Conservation (phyloP, 1,140 invertebrate species). For the Carcinoscorpius rotundicauda region DNA sequence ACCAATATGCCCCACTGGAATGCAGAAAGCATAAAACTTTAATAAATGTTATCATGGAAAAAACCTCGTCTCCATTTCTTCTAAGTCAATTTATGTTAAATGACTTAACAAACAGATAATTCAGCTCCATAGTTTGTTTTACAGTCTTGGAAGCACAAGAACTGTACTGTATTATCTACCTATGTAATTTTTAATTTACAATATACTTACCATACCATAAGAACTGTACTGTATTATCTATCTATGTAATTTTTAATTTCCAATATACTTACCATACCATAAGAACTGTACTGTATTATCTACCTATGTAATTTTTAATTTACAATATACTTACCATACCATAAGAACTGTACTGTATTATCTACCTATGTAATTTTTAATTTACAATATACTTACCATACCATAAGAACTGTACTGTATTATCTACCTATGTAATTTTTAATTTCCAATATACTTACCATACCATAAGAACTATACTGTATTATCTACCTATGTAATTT, state of each 20-base stretch:
- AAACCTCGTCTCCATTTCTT: too few relatives aligned
- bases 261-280: conserved; percentile 80
- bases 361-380: background rate
- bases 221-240: too few relatives aligned
- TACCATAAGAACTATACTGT: conserved; percentile 86
- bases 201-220: conserved; percentile 86
- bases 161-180: too few relatives aligned
- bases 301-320: background rate
- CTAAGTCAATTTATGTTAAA: too few relatives aligned
- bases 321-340: conserved; percentile 69
- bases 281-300: too few relatives aligned
- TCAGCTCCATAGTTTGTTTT: too few relatives aligned
- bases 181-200: background rate
- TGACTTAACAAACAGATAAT: too few relatives aligned
- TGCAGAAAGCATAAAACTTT: too few relatives aligned
- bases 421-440: background rate
- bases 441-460: conserved; percentile 46
- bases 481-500: background rate
- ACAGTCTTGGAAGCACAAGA: too few relatives aligned
- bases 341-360: conserved; percentile 39
- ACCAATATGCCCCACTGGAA: too few relatives aligned
- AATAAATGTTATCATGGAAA: too few relatives aligned
- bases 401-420: conserved; percentile 60
- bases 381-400: conserved; percentile 57
- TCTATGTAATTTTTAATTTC: background rate